These are phyloP conservation scores for Craterocephalus amniculus DNA, from an alignment of 2,797 vertebrate species.

Conservation along the genomic window DNA sequence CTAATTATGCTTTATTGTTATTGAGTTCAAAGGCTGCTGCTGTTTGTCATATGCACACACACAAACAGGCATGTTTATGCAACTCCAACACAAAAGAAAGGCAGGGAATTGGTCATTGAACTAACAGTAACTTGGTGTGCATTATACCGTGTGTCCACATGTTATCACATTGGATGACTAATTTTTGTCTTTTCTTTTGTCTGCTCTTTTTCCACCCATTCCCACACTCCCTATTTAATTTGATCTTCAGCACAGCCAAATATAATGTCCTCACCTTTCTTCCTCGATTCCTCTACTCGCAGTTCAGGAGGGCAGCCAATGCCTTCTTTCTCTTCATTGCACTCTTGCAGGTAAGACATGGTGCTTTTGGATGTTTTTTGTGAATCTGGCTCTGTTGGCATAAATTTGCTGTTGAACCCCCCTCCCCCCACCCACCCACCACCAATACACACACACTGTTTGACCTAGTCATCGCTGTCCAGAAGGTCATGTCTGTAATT, in stretches of 20 bases:
- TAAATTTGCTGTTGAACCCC: neutral
- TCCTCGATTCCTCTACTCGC: slow-evolving; percentile 98
- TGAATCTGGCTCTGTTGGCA: slow-evolving; percentile 8
- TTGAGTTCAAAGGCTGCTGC: slow-evolving; percentile 17
- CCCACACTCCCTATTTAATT: slow-evolving; percentile 21
- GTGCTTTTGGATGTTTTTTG: slow-evolving; percentile 1
- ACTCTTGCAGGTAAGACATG: slow-evolving; percentile 93
- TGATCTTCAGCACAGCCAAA: slow-evolving; percentile 93
- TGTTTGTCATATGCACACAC: slow-evolving; percentile 20
- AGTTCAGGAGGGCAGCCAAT: slow-evolving; percentile 99
- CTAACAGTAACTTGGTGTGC: neutral
- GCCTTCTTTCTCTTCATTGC: slow-evolving; percentile 99
- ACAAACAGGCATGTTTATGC: slow-evolving; percentile 11
- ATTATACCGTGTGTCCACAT: neutral
- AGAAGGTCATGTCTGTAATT: slow-evolving; percentile 66
- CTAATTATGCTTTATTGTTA: slow-evolving; percentile 65
- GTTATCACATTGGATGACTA: slow-evolving; percentile 6
- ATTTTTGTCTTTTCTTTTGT: slow-evolving; percentile 34
- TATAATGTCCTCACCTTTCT: slow-evolving; percentile 98
- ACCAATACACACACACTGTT: too few relatives aligned
- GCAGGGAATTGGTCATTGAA: neutral
- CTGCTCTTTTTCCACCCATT: neutral
- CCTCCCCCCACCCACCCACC: too few relatives aligned
- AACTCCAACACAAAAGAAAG: neutral
- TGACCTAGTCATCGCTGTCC: slow-evolving; percentile 48